Conservation (phyloP, 2,888 invertebrate genomes). For the Danaus chrysippus region DNA sequence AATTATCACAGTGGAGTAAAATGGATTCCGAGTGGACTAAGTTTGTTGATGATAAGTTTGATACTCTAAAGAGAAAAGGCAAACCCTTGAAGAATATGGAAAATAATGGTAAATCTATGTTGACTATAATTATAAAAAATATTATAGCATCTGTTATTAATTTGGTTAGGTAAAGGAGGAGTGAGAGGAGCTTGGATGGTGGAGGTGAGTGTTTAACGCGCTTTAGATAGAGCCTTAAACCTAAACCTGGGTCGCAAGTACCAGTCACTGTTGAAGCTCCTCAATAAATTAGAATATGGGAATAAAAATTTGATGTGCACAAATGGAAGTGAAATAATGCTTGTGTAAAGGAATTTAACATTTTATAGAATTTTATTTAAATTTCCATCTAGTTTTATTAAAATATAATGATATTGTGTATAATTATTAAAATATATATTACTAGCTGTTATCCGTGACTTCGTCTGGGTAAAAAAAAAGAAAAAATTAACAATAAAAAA, state of each 20-base stretch:
- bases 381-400: neutral
- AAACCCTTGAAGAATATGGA: constrained; percentile 41
- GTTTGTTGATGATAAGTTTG: constrained; percentile 60
- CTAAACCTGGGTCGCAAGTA: too few species aligned
- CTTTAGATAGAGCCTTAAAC: too few species aligned
- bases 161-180: neutral
- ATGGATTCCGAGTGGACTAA: constrained; percentile 80
- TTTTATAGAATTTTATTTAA: neutral
- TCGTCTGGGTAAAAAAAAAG: too few species aligned
- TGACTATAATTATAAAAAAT: constrained; percentile 13
- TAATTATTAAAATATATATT: too few species aligned
- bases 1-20: constrained; percentile 80
- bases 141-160: neutral
- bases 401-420: neutral
- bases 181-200: neutral
- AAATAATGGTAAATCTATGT: constrained; percentile 39
- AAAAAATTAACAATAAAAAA: too few species aligned
- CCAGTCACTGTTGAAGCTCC: too few species aligned
- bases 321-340: too few species aligned
- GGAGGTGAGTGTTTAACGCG: too few species aligned
- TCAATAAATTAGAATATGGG: too few species aligned
- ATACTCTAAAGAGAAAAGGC: constrained; percentile 43
- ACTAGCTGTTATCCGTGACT: too few species aligned
- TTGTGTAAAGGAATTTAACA: too few species aligned
- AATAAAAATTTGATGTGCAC: too few species aligned